These are phyloP conservation scores for Suncus etruscus DNA, from an alignment of 2,113 vertebrate species.

Conservation along the genomic window DNA sequence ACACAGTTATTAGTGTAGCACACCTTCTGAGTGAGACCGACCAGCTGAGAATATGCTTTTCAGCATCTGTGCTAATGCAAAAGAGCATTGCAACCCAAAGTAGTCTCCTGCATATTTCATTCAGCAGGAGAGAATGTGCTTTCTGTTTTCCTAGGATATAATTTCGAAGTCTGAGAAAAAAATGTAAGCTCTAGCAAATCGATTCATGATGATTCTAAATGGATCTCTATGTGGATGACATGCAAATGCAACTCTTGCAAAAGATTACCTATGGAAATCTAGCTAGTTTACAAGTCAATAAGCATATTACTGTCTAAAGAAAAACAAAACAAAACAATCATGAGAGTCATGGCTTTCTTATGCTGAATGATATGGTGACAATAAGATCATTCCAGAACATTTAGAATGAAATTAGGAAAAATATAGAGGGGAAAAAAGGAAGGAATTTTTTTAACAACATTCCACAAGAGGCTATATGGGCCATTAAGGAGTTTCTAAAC, in stretches of 20 bases:
- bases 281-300: slow-evolving; percentile 55
- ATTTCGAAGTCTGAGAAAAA: slow-evolving; percentile 52
- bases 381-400: slow-evolving; percentile 44
- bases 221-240: slow-evolving; percentile 56
- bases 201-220: slow-evolving; percentile 56
- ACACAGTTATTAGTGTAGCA: slow-evolving; percentile 74
- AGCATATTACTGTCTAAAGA: slow-evolving; percentile 1
- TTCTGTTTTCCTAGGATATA: slow-evolving; percentile 69
- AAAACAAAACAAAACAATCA: slow-evolving; percentile 60
- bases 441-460: not conserved
- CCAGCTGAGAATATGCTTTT: slow-evolving; percentile 67
- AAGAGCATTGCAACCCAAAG: slow-evolving; percentile 66
- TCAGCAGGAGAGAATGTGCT: slow-evolving; percentile 1
- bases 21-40: slow-evolving; percentile 37
- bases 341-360: not conserved
- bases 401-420: slow-evolving; percentile 38
- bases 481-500: not conserved
- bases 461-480: not conserved
- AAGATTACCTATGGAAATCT: slow-evolving; percentile 71
- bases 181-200: slow-evolving; percentile 43
- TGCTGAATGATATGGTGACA: not conserved
- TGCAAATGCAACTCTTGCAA: slow-evolving; percentile 59
- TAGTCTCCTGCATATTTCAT: slow-evolving; percentile 29
- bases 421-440: not conserved
- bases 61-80: slow-evolving; percentile 54